Evolutionary conservation across 1,140 invertebrate genomes (phyloP), one percentile per base, ranked within the genome.

Genomic region (Caenorhabditis brenneri): DNA sequence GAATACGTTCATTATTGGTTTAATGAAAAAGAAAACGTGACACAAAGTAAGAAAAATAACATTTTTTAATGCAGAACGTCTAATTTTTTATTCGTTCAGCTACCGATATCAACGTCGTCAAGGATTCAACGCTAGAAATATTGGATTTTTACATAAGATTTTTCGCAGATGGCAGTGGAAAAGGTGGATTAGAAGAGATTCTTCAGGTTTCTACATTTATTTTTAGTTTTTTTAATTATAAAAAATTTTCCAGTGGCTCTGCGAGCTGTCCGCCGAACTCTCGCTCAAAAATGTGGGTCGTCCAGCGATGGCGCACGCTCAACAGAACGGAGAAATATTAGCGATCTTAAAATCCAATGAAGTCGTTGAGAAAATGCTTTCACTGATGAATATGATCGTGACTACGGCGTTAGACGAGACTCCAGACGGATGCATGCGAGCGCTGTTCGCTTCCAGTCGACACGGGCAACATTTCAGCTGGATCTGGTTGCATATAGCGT

Each of bases 401-500:
- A 46, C 65, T n/a, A 19, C 36, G 10, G 27, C 65, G 33, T 27
- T 82, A 5, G 16, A 46, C 9, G 22, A 80, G 31, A 55, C 36
- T 19, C 31, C 82, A 2, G 82, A 79, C 5, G 22, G 36, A 22
- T 83, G 82, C 22, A 83, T 83, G 82, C 33, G 19, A 10, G 42
- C 36, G 1, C 42, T 83, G 9, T 83, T 83, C 22, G 42, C 53
- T 22, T 15, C 65, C 2, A 82, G 79, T 27, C 42, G 82, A 19
- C 69, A 80, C 27, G 82, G 82, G 39, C 22, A 51, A 1, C 65
- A 83, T n/a, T 83, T 83, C 31, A 78, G 33, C 27, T 83, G 82
- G 82, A 83, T 83, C 58, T 83, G 82, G 82, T 46, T 83, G n/a
- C 82, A 83, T 48, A 83, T 83, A 10, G 82, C 82, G 82, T 83